These are phyloP conservation scores for Myotis vivesi DNA, from an alignment of 2,797 vertebrate genomes.

Conservation along the genomic window DNA sequence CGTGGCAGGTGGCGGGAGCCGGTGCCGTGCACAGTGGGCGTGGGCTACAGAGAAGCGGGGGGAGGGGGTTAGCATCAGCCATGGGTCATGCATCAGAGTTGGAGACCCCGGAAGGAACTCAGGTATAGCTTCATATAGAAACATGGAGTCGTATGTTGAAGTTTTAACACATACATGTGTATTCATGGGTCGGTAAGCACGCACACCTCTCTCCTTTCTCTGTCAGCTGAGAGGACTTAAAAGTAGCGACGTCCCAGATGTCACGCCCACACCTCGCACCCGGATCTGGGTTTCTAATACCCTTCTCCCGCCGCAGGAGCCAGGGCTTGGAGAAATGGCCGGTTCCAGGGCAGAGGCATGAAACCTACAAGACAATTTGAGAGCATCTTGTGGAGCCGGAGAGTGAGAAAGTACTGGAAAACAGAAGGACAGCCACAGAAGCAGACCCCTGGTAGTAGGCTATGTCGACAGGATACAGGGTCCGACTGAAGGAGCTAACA, in stretches of 20 bases:
- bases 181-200: neutral
- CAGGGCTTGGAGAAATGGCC: neutral
- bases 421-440: neutral
- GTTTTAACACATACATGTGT: neutral
- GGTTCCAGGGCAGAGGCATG: neutral
- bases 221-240: neutral
- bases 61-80: neutral
- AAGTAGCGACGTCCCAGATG: neutral
- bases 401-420: neutral
- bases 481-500: neutral
- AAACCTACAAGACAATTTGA: accelerated
- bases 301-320: neutral
- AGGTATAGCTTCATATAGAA: neutral
- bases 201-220: neutral
- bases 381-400: neutral
- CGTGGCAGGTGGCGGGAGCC: neutral
- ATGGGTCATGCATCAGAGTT: neutral
- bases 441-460: neutral
- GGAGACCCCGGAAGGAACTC: neutral
- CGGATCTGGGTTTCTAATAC: neutral
- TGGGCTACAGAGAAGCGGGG: neutral
- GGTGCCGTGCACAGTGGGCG: neutral
- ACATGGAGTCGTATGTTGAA: neutral
- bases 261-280: neutral
- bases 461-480: neutral